Base-by-base conservation (phyloP, 2,888 invertebrate species). In the Cerceris rybyensis region DNA sequence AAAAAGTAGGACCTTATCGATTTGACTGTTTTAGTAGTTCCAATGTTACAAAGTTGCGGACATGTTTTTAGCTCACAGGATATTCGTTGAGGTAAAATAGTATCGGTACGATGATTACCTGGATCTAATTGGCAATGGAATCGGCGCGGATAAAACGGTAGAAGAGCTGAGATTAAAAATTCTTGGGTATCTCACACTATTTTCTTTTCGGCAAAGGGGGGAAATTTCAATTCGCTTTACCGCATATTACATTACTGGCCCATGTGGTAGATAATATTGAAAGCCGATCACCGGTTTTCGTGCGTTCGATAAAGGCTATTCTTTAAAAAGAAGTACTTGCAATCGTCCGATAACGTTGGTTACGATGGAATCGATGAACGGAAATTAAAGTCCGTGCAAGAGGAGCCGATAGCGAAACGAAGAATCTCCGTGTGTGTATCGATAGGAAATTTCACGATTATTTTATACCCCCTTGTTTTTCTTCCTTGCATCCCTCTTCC, bases 381-480 rank as follows among this genome's bases (percentile, higher is more conserved):
- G 76, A 80, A 80, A 81, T 81, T 80, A 81, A 80, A 80, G 72
- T 72, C 67, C 49, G 73, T 41, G 17, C 52, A 42, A 67, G 55
- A 54, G 66, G 16, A 11, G 49, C 60, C 41, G 60, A 67, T 76
- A 80, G 28, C 28, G 73, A 76, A 75, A 54, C 75, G 69, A 80
- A 67, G 69, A 70, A 61, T 17, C 14, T 42, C 42, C 43, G 28
- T 59, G 14, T 52, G 11, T 17, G 55, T 65, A 17, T 16, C 50
- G 42, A 63, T 39, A 63, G 50, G 28, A 63, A 63, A 63, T 63
- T 50, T 28, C 50, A 28, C 39, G 13, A 17, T 28, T 63, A 52
- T 63, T 52, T 9, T n/a, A 11, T 13, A 1, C 16, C 6, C 46
- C 42, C 49, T 17, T 46, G n/a, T 13, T 16, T 39, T 17, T 57